These are phyloP conservation scores for Saturnia pavonia DNA, from an alignment of 2,888 invertebrate genomes.

Conservation along the genomic window DNA sequence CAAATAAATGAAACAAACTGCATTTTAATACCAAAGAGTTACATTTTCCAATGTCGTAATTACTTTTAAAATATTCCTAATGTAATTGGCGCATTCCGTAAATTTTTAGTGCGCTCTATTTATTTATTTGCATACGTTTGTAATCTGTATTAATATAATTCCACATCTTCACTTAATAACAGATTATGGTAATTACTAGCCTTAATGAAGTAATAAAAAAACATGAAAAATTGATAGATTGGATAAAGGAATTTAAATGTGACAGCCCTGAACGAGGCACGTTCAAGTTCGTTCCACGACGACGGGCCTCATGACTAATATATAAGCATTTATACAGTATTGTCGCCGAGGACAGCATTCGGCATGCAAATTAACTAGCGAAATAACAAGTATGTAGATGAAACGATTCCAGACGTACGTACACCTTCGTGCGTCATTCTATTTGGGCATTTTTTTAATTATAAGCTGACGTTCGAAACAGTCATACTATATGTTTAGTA, in stretches of 20 bases:
- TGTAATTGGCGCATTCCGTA: too few species aligned
- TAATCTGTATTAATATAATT: too few species aligned
- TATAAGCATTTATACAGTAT: slow-evolving; percentile 23
- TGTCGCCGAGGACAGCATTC: slow-evolving; percentile 18
- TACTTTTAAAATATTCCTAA: too few species aligned
- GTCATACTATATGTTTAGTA: background rate
- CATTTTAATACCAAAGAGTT: too few species aligned
- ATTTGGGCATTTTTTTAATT: background rate
- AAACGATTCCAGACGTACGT: slow-evolving; percentile 4
- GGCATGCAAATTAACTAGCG: slow-evolving; percentile 25
- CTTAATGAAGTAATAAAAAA: background rate
- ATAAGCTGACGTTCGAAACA: background rate
- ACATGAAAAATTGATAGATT: background rate
- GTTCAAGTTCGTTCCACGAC: slow-evolving; percentile 11
- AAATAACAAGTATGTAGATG: slow-evolving; percentile 17
- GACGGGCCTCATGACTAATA: slow-evolving; percentile 22
- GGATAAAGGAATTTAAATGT: background rate
- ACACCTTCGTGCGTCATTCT: background rate
- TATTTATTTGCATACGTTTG: too few species aligned
- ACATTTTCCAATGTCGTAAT: too few species aligned
- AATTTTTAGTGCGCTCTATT: too few species aligned
- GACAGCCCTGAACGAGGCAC: slow-evolving; percentile 9
- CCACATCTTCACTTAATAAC: too few species aligned
- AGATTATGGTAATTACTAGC: too few species aligned
- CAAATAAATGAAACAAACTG: too few species aligned